Evolutionary conservation across 2,113 vertebrate species (phyloP).

Genomic region (Chauna torquata): DNA sequence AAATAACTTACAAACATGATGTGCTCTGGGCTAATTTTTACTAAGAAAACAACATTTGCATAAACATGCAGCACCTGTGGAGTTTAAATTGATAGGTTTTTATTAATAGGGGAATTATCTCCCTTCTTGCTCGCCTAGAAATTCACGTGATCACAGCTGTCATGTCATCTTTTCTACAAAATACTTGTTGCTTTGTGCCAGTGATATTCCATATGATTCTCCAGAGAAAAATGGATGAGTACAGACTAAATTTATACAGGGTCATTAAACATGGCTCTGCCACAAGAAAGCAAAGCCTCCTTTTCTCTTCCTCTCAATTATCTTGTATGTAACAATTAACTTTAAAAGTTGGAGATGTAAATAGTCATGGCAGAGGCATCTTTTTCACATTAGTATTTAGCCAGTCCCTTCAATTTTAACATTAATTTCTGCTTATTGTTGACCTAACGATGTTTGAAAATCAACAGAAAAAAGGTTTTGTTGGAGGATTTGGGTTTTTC

Average conservation of each 20-base stretch:
- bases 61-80: conserved; percentile 15
- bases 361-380: neutral
- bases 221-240: neutral
- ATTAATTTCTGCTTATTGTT: neutral
- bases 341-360: neutral
- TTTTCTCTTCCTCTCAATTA: neutral
- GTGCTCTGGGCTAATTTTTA: conserved; percentile 52
- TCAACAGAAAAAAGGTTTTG: neutral
- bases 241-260: neutral
- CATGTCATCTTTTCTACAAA: neutral
- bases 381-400: neutral
- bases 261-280: neutral
- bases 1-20: neutral
- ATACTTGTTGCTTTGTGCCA: neutral
- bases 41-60: conserved; percentile 45
- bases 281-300: neutral
- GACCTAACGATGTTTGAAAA: neutral
- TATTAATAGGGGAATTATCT: neutral
- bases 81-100: neutral
- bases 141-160: neutral
- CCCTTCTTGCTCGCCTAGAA: neutral
- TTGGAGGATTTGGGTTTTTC: neutral
- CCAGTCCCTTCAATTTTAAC: neutral
- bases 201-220: neutral
- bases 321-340: neutral